Evolutionary conservation across 1,140 invertebrate genomes (phyloP).

Genomic region (Gerris buenoi): DNA sequence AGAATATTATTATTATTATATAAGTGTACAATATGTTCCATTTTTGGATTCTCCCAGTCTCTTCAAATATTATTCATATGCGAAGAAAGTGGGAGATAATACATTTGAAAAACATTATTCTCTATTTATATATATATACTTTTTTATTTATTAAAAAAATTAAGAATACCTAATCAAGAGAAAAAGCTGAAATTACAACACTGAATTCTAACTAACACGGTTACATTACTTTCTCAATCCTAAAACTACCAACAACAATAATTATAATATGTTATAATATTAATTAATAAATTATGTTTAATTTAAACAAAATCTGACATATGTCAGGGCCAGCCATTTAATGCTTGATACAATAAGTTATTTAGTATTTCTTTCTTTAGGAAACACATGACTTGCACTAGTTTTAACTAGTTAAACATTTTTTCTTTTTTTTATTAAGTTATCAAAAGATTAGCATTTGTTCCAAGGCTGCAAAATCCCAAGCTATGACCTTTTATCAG

Average conservation of each 20-base stretch:
- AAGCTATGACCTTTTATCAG: neutral
- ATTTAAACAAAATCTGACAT: conserved; percentile 16
- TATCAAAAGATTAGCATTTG: neutral
- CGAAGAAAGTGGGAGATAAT: no score
- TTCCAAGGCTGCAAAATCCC: neutral
- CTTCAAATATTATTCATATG: no score
- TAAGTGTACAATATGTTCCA: no score
- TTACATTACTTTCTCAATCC: conserved; percentile 20
- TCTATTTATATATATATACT: no score
- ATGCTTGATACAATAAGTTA: neutral
- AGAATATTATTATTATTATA: no score
- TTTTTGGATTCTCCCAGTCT: no score
- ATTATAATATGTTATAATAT: conserved; percentile 19
- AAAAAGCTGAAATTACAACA: conserved; percentile 18
- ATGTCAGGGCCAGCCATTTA: conserved; percentile 10
- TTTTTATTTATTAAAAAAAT: no score
- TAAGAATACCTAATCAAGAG: conserved; percentile 6
- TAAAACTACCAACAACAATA: conserved; percentile 19
- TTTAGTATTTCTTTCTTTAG: no score
- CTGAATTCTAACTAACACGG: conserved; percentile 19
- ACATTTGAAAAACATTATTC: no score
- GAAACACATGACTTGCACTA: conserved; percentile 25
- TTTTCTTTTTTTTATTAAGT: neutral
- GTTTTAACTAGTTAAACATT: conserved; percentile 21
- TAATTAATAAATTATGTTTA: conserved; percentile 18